phyloP scores from a whole-genome alignment of 2,113 vertebrate genomes.

The Salvelinus alpinus region DNA sequence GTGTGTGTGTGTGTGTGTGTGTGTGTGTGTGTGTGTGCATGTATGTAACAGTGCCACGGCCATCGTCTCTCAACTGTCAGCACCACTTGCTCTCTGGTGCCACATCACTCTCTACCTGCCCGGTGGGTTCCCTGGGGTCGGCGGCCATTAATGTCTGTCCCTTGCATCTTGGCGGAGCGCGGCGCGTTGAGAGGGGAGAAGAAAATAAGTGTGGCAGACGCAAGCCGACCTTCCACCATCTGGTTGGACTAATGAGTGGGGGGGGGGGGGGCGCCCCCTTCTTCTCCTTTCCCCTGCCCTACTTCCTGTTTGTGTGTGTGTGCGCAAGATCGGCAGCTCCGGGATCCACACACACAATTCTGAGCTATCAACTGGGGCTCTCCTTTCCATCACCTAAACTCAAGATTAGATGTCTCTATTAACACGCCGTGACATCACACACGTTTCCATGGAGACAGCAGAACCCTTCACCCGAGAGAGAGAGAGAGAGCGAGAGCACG shows the following conservation, averaged over 20 bases:
- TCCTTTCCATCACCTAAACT: background rate
- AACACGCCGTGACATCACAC: background rate
- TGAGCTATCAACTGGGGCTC: background rate
- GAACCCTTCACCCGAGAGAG: background rate
- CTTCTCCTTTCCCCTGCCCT: background rate
- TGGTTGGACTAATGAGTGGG: background rate
- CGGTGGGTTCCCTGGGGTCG: background rate
- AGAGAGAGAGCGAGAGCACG: background rate
- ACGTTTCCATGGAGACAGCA: background rate
- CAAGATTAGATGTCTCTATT: background rate
- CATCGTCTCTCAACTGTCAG: background rate
- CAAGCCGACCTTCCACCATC: background rate
- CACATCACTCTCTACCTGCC: background rate
- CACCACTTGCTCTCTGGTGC: background rate
- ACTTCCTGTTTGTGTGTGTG: background rate
- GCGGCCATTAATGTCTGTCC: background rate
- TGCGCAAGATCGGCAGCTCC: background rate
- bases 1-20: background rate
- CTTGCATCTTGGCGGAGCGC: background rate
- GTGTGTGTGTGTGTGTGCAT: background rate
- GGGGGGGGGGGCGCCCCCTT: background rate
- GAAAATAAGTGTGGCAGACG: background rate
- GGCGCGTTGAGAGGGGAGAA: background rate
- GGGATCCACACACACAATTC: background rate
- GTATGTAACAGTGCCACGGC: background rate